Conservation (phyloP, 2,113 vertebrate species). For the Tursiops truncatus region DNA sequence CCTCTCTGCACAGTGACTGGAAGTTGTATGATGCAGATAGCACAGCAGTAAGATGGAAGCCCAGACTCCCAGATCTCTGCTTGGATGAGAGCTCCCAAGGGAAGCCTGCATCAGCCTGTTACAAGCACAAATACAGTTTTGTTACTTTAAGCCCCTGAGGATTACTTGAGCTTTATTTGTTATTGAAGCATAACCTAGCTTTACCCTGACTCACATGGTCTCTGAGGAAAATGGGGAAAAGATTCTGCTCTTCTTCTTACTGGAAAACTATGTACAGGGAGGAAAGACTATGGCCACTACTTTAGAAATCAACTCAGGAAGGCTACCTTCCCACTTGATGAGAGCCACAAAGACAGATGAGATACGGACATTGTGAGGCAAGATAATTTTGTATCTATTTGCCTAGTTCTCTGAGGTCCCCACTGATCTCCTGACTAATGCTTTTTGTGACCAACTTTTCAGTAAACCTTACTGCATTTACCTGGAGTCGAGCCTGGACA, state of each 20-base stretch:
- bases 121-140: background rate
- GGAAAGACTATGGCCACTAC: background rate
- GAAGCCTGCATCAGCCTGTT: background rate
- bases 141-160: background rate
- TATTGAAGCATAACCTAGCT: background rate
- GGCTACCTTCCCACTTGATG: background rate
- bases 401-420: background rate
- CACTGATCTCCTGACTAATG: background rate
- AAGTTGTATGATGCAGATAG: background rate
- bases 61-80: background rate
- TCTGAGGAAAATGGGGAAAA: background rate
- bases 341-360: background rate
- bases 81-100: background rate
- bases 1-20: background rate
- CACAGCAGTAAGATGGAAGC: background rate
- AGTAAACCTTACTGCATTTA: background rate
- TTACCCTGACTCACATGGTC: background rate
- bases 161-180: background rate
- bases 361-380: background rate
- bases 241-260: background rate
- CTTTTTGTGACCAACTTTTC: background rate
- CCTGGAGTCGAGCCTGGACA: background rate
- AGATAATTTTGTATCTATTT: background rate
- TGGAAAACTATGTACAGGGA: background rate
- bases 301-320: background rate